Evolutionary conservation across 2,797 vertebrate species (phyloP).

Genomic region (Lophius americanus): DNA sequence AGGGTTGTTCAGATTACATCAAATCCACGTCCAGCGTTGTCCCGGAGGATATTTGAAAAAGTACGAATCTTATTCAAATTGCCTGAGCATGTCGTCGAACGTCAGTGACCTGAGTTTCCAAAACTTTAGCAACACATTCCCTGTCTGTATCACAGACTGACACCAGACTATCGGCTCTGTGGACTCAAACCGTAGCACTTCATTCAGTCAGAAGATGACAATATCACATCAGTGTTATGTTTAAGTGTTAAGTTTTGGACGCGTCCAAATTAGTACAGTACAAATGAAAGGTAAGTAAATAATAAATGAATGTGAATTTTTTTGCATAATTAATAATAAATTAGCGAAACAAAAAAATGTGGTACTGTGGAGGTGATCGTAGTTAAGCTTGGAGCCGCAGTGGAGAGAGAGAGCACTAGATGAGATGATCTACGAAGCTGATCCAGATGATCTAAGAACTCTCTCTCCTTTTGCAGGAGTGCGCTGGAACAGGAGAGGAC

Average conservation of each 20-base stretch:
- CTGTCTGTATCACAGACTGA: constrained; percentile 16
- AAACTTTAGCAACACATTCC: constrained; percentile 24
- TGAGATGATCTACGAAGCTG: too few relatives aligned
- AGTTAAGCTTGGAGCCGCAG: too few relatives aligned
- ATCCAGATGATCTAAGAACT: too few relatives aligned
- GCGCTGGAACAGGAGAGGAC: too few relatives aligned
- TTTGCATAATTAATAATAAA: background rate
- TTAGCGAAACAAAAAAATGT: too few relatives aligned
- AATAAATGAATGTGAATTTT: background rate
- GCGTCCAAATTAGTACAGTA: background rate
- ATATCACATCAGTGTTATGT: background rate
- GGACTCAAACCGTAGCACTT: background rate
- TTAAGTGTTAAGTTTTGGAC: background rate
- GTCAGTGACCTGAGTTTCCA: constrained; percentile 41
- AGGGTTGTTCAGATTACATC: constrained; percentile 58
- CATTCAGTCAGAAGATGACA: constrained; percentile 25
- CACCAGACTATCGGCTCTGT: constrained; percentile 30
- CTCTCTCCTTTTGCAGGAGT: too few relatives aligned
- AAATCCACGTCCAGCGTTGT: constrained; percentile 56
- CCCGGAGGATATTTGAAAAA: constrained; percentile 47
- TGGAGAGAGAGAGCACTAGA: too few relatives aligned
- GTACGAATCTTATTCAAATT: constrained; percentile 54
- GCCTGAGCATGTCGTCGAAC: constrained; percentile 37
- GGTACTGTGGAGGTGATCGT: too few relatives aligned
- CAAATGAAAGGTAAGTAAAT: background rate